These are phyloP conservation scores for Lasaia peninsularis DNA, from an alignment of 1,140 invertebrate genomes.

Conservation along the genomic window DNA sequence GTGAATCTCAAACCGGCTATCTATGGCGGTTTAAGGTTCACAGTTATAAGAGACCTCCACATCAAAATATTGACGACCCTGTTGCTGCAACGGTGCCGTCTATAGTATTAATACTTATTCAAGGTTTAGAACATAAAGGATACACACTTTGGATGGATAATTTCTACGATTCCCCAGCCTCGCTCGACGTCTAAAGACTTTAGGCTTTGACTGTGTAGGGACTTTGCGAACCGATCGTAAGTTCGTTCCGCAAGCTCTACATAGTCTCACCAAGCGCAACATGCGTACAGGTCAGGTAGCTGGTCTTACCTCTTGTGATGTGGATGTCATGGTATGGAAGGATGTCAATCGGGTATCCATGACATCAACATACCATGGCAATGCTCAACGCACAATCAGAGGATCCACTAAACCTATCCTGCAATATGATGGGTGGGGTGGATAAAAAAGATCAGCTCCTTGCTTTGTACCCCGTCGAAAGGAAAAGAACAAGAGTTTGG, in stretches of 20 bases:
- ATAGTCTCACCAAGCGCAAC: slow-evolving; percentile 10
- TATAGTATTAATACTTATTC: slow-evolving; percentile 10
- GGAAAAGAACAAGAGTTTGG: slow-evolving; percentile 27
- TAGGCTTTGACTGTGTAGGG: slow-evolving; percentile 15
- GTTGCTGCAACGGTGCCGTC: not conserved
- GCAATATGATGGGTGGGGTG: slow-evolving; percentile 1
- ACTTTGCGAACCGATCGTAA: slow-evolving; percentile 13
- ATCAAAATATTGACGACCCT: not conserved
- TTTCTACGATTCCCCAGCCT: slow-evolving; percentile 25
- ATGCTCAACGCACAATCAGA: not conserved
- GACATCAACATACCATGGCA: slow-evolving; percentile 30
- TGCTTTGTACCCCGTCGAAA: slow-evolving; percentile 27
- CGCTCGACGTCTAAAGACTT: slow-evolving; percentile 16
- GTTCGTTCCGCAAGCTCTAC: slow-evolving; percentile 19
- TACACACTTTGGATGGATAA: slow-evolving; percentile 25
- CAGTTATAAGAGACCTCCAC: not conserved
- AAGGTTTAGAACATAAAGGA: slow-evolving; percentile 16
- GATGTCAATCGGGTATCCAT: slow-evolving; percentile 19
- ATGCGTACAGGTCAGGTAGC: slow-evolving; percentile 17
- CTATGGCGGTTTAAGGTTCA: slow-evolving; percentile 29
- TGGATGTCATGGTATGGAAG: slow-evolving; percentile 26
- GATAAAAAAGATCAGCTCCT: slow-evolving; percentile 37
- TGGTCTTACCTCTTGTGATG: slow-evolving; percentile 14
- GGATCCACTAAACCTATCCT: slow-evolving; percentile 1
- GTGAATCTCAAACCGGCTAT: slow-evolving; percentile 9